Percentiles rank a stretch among this genome's conserved stretches.
phyloP scores from a whole-genome alignment of 2,888 invertebrate genomes.

The Andrena trimmerana region DNA sequence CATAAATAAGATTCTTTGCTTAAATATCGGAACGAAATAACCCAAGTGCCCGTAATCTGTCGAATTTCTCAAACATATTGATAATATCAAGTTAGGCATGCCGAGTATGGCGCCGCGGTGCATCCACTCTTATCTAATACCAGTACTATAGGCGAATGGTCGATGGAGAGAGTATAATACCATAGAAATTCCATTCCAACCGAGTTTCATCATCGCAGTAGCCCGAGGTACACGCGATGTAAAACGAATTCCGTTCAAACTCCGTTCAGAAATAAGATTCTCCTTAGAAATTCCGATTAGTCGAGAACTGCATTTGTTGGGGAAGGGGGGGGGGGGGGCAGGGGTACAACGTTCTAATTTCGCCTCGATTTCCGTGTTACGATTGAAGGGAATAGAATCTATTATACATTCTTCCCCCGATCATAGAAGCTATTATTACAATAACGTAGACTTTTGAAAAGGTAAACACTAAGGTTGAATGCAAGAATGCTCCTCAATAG shows the following conservation, averaged over 20 bases:
- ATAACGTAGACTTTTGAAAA: no score
- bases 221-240: constrained; percentile 33
- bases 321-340: not conserved
- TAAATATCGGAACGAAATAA: constrained; percentile 6
- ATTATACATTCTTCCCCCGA: not conserved
- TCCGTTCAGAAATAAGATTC: constrained; percentile 48
- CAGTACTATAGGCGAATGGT: constrained; percentile 10
- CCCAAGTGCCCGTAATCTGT: constrained; percentile 1
- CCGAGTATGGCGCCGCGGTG: constrained; percentile 14
- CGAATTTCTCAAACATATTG: constrained; percentile 36
- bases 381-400: constrained; percentile 11
- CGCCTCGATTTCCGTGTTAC: constrained; percentile 22
- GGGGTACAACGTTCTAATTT: constrained; percentile 21
- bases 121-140: constrained; percentile 23
- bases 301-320: constrained; percentile 3
- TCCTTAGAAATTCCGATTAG: constrained; percentile 54
- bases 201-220: constrained; percentile 48
- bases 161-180: constrained; percentile 39
- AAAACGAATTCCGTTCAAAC: constrained; percentile 55
- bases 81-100: constrained; percentile 30
- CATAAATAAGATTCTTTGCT: not conserved
- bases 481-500: not conserved
- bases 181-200: constrained; percentile 53
- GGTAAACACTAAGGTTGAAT: no score
- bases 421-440: not conserved